phyloP scores from a whole-genome alignment of 1,140 invertebrate species.

The Caerostris darwini region DNA sequence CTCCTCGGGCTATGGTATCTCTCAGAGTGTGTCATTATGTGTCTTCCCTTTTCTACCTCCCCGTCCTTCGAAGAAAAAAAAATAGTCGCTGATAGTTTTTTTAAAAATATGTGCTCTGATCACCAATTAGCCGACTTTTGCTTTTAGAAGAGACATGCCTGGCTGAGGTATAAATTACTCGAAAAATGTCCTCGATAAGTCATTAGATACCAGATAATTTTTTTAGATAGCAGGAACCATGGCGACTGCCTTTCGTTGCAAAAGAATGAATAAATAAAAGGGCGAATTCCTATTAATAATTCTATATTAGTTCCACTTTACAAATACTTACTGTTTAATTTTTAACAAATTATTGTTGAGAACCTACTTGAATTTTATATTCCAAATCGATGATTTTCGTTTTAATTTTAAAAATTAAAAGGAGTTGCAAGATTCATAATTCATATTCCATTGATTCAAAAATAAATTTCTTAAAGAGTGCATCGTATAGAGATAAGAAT shows the following conservation, averaged over 20 bases:
- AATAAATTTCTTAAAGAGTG: too few relatives aligned
- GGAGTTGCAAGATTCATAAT: too few relatives aligned
- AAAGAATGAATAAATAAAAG: background rate
- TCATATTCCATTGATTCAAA: too few relatives aligned
- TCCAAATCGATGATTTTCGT: too few relatives aligned
- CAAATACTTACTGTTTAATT: too few relatives aligned
- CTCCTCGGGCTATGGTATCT: background rate
- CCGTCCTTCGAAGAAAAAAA: background rate
- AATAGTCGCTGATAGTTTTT: conserved; percentile 16
- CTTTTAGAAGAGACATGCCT: conserved; percentile 18
- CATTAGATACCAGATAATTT: background rate
- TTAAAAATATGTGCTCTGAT: conserved; percentile 42
- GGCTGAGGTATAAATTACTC: background rate
- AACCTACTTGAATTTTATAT: too few relatives aligned
- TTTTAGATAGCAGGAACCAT: background rate
- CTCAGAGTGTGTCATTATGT: background rate
- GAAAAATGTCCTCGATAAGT: background rate
- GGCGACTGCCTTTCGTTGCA: background rate
- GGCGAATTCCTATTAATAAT: too few relatives aligned
- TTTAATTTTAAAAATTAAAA: too few relatives aligned
- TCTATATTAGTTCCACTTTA: too few relatives aligned
- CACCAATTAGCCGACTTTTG: conserved; percentile 30
- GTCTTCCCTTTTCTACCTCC: background rate
- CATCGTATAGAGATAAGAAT: too few relatives aligned
- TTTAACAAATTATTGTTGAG: too few relatives aligned